Base-by-base conservation (phyloP, 2,113 vertebrate genomes). In the Micromys minutus region DNA sequence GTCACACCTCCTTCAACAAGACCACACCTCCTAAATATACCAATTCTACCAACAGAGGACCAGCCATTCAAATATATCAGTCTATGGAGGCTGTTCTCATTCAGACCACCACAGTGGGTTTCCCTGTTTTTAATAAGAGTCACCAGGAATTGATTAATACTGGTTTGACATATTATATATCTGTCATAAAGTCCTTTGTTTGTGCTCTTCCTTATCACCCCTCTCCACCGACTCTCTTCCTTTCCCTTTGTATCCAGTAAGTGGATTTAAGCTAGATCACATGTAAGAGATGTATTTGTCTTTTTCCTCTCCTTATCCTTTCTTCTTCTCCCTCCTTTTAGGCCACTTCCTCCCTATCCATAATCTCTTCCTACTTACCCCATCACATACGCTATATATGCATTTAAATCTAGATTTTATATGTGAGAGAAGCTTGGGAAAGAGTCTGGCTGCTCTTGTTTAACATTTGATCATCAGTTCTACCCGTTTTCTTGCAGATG, bases 111-210 rank as follows among this genome's bases (percentile, higher is more conserved):
- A 42, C 59, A 42, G 36, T 93, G 63, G 7, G 9, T 69, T 93
- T 19, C 42, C n/a, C 24, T 83, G 7, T 22, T 84, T 76, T 95
- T 86, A 93, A n/a, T 92, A 90, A 93, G 63, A 94, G 19, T 93
- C 39, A 72, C 84, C 19, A 91, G 29, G 69, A 90, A 69, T 87
- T 36, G 72, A 87, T 52, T 95, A 74, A 57, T 87, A 50, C 79
- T 86, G 39, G 36, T 87, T 52, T 93, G 72, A 91, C 97, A 65
- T 91, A 90, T 77, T 22, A 10, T 92, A 84, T 36, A 26, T 89
- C 29, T 92, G 95, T 87, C 47, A 17, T 57, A 52, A 83, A 87
- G 22, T 93, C 16, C 36, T 86, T 95, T 79, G 50, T 84, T 86
- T 71, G 7, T 52, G 21, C 3, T 42, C 10, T 67, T 86, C 10